Base-by-base conservation (phyloP, 2,888 invertebrate genomes). In the Entomobrya multifasciata region DNA sequence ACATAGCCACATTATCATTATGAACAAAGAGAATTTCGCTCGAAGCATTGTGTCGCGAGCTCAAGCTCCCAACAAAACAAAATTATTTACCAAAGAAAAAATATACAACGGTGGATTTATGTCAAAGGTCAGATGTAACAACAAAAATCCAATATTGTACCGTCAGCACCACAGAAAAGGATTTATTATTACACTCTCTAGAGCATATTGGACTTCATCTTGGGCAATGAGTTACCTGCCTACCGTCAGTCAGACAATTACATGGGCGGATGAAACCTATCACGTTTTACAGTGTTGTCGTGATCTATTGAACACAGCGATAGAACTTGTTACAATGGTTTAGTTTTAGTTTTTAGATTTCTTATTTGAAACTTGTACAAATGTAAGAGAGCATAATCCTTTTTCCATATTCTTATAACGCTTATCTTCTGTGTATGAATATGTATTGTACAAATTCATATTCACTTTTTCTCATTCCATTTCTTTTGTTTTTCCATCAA, bases 131-230 rank as follows among this genome's bases (percentile, higher is more conserved):
- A 78, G 27, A 27, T 84, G 84, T 84, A 49, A 52, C 70, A 84
- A 82, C 84, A 78, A 78, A 83, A 84, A 84, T 84, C 84, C 84
- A 84, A 84, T 84, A 84, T 78, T 55, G 84, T 84, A 84, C 84
- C 84, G 70, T 84, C 84, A 84, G 67, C 84, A 77, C 70, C 49
- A n/a, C 27, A 70, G 49, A 70, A 70, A 70, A n/a, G n/a, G n/a
- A n/a, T n/a, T n/a, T n/a, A 49, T 49, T 1, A 70, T 49, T 70
- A 25, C 49, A 47, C 70, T 15, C 55, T 22, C 20, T 17, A 15
- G n/a, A n/a, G n/a, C 11, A 20, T 57, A 47, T 13, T 8, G 47
- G 0, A 17, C 76, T 60, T 60, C 13, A 60, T 60, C 10, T 22
- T 49, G 44, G 8, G 49, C 13, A 79, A 79, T 65, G 65, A 65